Percentiles rank a stretch among this genome's conserved stretches.
phyloP scores from a whole-genome alignment of 1,140 invertebrate species.

The Platyscapa corneri region DNA sequence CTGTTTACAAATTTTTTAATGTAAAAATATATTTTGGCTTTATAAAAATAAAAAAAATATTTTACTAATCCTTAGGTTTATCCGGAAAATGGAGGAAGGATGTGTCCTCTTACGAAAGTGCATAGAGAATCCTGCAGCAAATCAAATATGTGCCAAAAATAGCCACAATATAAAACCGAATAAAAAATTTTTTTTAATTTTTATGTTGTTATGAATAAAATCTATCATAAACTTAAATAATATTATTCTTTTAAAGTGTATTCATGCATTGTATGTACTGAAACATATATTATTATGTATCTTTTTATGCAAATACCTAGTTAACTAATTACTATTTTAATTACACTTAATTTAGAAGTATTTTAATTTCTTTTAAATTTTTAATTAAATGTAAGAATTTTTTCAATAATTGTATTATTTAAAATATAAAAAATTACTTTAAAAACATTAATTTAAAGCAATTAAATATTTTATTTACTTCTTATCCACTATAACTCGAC shows the following conservation, averaged over 20 bases:
- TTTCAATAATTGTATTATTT: too few relatives aligned
- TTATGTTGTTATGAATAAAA: neutral
- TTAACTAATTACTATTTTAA: too few relatives aligned
- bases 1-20: neutral
- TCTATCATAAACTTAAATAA: neutral
- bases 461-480: too few relatives aligned
- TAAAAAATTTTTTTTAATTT: neutral
- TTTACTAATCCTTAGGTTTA: slow-evolving; percentile 30
- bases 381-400: too few relatives aligned
- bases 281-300: too few relatives aligned
- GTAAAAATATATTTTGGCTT: neutral
- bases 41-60: neutral
- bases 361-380: too few relatives aligned
- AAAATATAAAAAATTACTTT: too few relatives aligned
- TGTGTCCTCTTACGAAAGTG: slow-evolving; percentile 26
- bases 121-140: slow-evolving; percentile 10
- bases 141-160: neutral
- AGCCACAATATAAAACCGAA: neutral
- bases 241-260: neutral
- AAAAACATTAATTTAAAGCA: too few relatives aligned
- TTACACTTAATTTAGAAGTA: too few relatives aligned
- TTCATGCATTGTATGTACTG: too few relatives aligned
- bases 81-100: slow-evolving; percentile 34
- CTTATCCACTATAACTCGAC: too few relatives aligned
- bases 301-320: too few relatives aligned